phyloP scores from a whole-genome alignment of 1,140 invertebrate species.

The Heliothis virescens region DNA sequence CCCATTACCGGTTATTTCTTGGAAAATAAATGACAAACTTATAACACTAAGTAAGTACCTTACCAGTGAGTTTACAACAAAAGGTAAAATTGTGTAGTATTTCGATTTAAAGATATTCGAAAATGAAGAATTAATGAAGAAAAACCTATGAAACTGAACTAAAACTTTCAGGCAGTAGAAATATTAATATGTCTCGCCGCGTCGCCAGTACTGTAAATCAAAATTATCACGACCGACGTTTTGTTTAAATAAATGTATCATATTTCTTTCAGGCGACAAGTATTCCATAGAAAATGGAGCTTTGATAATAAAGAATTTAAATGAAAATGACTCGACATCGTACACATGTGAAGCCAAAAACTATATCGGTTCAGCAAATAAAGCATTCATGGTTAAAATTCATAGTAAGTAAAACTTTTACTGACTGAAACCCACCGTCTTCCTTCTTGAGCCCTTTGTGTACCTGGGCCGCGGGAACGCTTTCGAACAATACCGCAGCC shows the following conservation, averaged over 20 bases:
- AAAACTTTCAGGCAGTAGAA: no score
- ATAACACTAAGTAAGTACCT: background rate
- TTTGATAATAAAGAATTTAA: background rate
- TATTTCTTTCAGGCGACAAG: background rate
- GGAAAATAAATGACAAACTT: background rate
- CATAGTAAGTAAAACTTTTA: background rate
- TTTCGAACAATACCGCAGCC: no score
- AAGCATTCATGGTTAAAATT: background rate
- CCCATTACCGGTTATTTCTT: background rate
- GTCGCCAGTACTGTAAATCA: background rate
- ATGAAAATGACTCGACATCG: background rate
- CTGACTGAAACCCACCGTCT: no score
- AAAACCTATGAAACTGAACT: no score
- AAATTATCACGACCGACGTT: no score
- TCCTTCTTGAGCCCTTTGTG: no score
- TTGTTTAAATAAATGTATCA: background rate
- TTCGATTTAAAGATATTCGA: no score
- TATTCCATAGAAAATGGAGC: background rate
- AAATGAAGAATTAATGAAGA: no score
- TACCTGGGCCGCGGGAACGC: no score
- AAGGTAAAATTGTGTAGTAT: no score
- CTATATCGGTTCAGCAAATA: background rate
- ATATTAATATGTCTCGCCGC: no score
- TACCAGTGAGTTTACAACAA: no score
- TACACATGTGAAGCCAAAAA: constrained; percentile 2